Evolutionary conservation across 2,888 invertebrate species (phyloP).

Genomic region (Eucera pruinosa): DNA sequence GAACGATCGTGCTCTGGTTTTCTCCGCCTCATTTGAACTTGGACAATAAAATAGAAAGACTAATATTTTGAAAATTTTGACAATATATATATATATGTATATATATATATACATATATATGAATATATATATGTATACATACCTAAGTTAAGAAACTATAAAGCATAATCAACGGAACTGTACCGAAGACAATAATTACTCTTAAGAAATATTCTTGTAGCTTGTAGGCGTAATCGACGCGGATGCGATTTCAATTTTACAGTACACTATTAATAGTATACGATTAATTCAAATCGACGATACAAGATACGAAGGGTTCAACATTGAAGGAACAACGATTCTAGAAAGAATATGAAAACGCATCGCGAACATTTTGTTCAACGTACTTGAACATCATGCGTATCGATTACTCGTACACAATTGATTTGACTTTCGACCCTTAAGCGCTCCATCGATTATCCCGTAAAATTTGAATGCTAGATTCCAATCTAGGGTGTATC

Average conservation of each 20-base stretch:
- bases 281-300: too few species aligned
- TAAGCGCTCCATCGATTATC: conserved; percentile 11
- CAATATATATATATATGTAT: conserved; percentile 38
- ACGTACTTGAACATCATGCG: not conserved
- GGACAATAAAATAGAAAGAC: conserved; percentile 70
- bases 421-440: conserved; percentile 24
- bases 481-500: not conserved
- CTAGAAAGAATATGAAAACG: conserved; percentile 22
- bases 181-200: conserved; percentile 70
- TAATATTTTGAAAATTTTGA: conserved; percentile 68
- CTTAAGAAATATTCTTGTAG: conserved; percentile 57
- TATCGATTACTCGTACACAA: conserved; percentile 41
- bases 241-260: conserved; percentile 38
- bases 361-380: not conserved
- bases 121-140: conserved; percentile 50
- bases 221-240: conserved; percentile 55
- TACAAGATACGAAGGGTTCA: too few species aligned
- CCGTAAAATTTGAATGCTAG: not conserved
- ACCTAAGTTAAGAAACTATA: conserved; percentile 60
- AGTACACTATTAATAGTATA: not conserved
- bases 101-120: not conserved
- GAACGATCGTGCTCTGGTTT: conserved; percentile 34
- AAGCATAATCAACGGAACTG: conserved; percentile 61
- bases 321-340: not conserved
- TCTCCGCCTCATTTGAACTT: conserved; percentile 53